Percentiles rank a stretch among this genome's conserved stretches.
phyloP scores from a whole-genome alignment of 2,797 vertebrate genomes.

The Oceanodroma leucorhoa region DNA sequence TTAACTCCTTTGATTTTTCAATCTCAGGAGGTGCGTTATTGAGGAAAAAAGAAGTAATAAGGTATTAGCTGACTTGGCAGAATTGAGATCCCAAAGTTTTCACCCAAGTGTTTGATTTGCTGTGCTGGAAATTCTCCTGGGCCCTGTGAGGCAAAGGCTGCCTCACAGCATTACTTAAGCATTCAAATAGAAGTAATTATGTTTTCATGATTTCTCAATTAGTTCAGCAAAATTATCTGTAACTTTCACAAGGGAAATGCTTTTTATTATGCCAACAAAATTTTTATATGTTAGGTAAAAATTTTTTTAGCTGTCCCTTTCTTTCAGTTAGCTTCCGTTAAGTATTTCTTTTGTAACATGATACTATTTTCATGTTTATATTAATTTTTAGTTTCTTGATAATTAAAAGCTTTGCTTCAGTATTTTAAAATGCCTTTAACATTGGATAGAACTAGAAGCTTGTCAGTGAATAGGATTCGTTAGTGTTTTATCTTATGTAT shows the following conservation, averaged over 20 bases:
- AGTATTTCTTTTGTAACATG: not conserved
- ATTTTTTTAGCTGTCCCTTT: not conserved
- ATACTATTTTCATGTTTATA: not conserved
- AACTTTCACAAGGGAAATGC: slow-evolving; percentile 49
- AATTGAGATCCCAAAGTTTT: slow-evolving; percentile 20
- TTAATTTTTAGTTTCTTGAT: not conserved
- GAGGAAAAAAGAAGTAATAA: not conserved
- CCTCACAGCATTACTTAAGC: slow-evolving; percentile 55
- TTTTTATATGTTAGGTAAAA: slow-evolving; percentile 36
- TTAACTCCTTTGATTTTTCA: not conserved
- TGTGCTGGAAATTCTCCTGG: slow-evolving; percentile 8
- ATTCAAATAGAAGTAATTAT: slow-evolving; percentile 66
- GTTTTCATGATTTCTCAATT: slow-evolving; percentile 68
- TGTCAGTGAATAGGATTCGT: not conserved
- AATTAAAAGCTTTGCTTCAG: not conserved
- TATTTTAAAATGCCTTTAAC: not conserved
- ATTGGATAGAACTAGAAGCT: not conserved
- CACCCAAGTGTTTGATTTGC: slow-evolving; percentile 34
- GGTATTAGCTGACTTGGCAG: not conserved
- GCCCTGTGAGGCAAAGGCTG: slow-evolving; percentile 33
- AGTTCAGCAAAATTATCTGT: slow-evolving; percentile 51
- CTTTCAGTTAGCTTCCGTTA: not conserved
- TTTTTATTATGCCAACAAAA: slow-evolving; percentile 67
- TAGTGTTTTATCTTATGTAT: not conserved
- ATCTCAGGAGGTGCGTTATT: not conserved